A percentile compares a stretch with the other conserved stretches of the same genome.
Evolutionary conservation across 2,113 vertebrate genomes (phyloP).

Genomic region (Diphyllodes magnificus): DNA sequence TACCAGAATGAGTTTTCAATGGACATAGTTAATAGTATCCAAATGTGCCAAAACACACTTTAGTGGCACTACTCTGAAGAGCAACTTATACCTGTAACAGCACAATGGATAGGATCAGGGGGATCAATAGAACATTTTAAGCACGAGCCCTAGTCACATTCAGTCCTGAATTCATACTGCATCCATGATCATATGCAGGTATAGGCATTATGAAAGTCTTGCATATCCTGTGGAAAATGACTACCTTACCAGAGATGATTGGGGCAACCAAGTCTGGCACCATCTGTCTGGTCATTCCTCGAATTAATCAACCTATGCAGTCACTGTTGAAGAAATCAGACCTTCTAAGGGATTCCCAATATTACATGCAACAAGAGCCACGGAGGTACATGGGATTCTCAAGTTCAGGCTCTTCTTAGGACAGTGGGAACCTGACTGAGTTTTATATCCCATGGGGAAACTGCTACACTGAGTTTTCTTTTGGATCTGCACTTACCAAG

Average conservation of each 20-base stretch:
- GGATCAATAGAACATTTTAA: background rate
- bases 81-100: background rate
- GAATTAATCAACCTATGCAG: background rate
- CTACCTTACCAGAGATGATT: background rate
- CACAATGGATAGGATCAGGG: rapidly evolving
- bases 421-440: background rate
- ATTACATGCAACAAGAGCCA: background rate
- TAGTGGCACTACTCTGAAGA: background rate
- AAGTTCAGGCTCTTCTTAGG: background rate
- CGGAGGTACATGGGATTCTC: background rate
- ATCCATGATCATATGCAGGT: background rate
- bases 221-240: background rate
- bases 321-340: background rate
- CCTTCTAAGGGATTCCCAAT: background rate
- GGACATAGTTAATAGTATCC: background rate
- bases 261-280: background rate
- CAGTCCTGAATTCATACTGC: background rate
- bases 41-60: background rate
- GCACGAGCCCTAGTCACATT: background rate
- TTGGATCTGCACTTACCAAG: background rate
- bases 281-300: background rate
- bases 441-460: background rate
- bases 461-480: background rate
- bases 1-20: background rate
- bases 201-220: background rate